Evolutionary conservation across 2,888 invertebrate species (phyloP).

Genomic region (Sussaba pulchella): DNA sequence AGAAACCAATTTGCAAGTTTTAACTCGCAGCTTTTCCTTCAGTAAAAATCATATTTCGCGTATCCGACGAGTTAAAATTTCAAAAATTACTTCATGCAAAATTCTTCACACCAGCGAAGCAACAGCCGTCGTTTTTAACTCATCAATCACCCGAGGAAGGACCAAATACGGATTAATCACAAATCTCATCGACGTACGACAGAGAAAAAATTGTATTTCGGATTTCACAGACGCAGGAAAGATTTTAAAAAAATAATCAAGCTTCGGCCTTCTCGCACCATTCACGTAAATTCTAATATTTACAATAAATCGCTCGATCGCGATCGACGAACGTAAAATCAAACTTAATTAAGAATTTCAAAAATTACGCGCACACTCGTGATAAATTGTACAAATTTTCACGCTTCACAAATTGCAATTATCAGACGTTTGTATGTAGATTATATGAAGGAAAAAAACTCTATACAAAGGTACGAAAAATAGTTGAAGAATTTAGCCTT

Average conservation of each 20-base stretch:
- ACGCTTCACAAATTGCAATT: conserved; percentile 2
- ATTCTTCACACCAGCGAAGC: no score
- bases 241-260: conserved; percentile 1
- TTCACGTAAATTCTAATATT: conserved; percentile 34
- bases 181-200: neutral
- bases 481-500: neutral
- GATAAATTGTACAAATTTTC: neutral
- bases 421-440: neutral
- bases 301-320: conserved; percentile 36
- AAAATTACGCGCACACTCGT: neutral
- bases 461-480: conserved; percentile 38
- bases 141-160: no score
- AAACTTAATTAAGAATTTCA: conserved; percentile 1
- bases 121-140: no score
- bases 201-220: conserved; percentile 37
- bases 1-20: no score
- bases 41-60: no score
- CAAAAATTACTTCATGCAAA: no score
- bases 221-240: conserved; percentile 20
- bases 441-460: conserved; percentile 22
- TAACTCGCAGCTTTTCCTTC: no score
- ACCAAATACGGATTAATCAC: no score
- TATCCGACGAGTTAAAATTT: no score
- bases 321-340: conserved; percentile 39
- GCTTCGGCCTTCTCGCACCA: conserved; percentile 1